Evolutionary conservation across 2,888 invertebrate species (phyloP), one percentile per base, ranked within the genome.

Genomic region (Eupithecia abbreviata): DNA sequence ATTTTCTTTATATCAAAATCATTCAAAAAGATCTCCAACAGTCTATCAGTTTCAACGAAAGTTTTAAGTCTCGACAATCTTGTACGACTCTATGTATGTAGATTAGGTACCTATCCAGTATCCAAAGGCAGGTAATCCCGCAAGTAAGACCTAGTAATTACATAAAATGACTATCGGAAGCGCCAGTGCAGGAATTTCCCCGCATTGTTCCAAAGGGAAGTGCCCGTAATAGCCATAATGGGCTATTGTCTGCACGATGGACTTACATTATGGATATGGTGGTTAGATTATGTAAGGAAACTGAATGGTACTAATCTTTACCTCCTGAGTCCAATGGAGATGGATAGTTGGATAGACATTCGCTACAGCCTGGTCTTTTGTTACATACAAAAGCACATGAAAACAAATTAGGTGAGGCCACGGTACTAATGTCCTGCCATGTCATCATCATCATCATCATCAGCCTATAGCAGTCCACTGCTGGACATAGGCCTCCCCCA

Each of bases 141-240:
- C 51, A n/a, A 51, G 15, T 51, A 51, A 51, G 51, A 51, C 51
- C 69, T 30, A 45, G 47, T 45, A 30, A 69, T 47, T 49, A 69
- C 47, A 69, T 45, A 49, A 69, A 69, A 47, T 69, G 45, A 69
- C 69, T 45, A 78, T 78, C 78, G 78, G 76, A 78, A 76, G 79
- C 68, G 71, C 41, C 43, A 66, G 69, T 55, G 75, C 77, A 80
- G 76, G 79, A 75, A 80, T 80, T 82, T 82, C 82, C 82, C 80
- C 75, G 65, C 71, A 81, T 81, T 82, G 81, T 82, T 78, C 58
- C 72, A 72, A 72, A 75, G 74, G 81, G 79, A 81, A 82, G 75
- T 49, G 67, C 68, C 49, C 51, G 42, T 81, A 82, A 82, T 82
- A 74, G 73, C 30, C 80, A 12, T 81, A 82, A 82, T 82, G 74